phyloP scores from a whole-genome alignment of 1,140 invertebrate species.

The Hylaeus anthracinus region DNA sequence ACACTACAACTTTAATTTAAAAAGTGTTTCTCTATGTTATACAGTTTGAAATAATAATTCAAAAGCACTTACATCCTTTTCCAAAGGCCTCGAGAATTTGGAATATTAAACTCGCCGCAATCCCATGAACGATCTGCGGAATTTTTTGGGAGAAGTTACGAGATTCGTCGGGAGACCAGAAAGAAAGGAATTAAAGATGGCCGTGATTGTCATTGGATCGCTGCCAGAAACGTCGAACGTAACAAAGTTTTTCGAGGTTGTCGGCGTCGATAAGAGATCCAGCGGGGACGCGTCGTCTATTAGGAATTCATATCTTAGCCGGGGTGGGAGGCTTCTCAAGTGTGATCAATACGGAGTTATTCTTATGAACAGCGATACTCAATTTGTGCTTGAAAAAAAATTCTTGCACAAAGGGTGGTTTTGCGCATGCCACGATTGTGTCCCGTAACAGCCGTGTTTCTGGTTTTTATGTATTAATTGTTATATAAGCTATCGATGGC shows the following conservation, averaged over 20 bases:
- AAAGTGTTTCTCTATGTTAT: too few species aligned
- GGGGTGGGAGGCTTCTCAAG: conserved; percentile 61
- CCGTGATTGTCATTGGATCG: conserved; percentile 73
- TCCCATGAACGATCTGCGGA: conserved; percentile 1
- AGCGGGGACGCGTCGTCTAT: conserved; percentile 53
- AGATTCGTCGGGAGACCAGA: conserved; percentile 70
- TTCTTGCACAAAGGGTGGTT: not conserved
- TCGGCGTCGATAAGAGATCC: conserved; percentile 57
- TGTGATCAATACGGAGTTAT: conserved; percentile 74
- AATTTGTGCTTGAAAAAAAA: conserved; percentile 39
- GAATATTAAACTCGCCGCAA: too few species aligned
- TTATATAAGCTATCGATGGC: too few species aligned
- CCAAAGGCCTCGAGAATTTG: too few species aligned
- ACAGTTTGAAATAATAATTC: too few species aligned
- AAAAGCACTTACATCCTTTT: too few species aligned
- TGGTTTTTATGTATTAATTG: too few species aligned
- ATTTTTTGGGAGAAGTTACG: conserved; percentile 42
- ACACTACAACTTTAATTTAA: too few species aligned
- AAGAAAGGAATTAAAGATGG: conserved; percentile 75
- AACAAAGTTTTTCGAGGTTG: conserved; percentile 68
- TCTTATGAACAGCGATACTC: conserved; percentile 72
- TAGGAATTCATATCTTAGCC: conserved; percentile 75
- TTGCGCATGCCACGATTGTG: not conserved
- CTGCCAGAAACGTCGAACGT: conserved; percentile 65
- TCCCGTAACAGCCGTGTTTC: too few species aligned